phyloP scores from a whole-genome alignment of 2,797 vertebrate species.

The Distichodus sexfasciatus region DNA sequence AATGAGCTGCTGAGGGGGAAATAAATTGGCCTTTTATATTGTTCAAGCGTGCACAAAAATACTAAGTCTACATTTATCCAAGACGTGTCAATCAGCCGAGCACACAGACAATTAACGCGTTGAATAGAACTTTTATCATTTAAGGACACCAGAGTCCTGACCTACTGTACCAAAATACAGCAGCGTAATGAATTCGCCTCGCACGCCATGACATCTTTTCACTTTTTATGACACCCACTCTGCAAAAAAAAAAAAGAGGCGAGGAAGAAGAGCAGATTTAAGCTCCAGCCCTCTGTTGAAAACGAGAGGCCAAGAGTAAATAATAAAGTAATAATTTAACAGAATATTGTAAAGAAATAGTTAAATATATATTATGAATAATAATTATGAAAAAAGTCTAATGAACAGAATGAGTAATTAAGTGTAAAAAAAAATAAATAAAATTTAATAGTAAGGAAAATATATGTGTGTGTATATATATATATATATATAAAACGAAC shows the following conservation, averaged over 20 bases:
- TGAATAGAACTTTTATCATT: conserved; percentile 81
- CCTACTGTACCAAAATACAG: conserved; percentile 73
- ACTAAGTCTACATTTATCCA: conserved; percentile 81
- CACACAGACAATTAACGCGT: conserved; percentile 79
- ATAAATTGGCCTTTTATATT: conserved; percentile 81
- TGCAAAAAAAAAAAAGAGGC: conserved; percentile 30
- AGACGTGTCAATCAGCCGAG: conserved; percentile 76
- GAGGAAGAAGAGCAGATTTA: conserved; percentile 32
- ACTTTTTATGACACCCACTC: conserved; percentile 56
- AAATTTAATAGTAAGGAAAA: too few relatives aligned
- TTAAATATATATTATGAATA: too few relatives aligned
- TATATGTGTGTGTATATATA: too few relatives aligned
- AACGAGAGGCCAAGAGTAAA: conserved; percentile 10
- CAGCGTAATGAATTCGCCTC: conserved; percentile 76
- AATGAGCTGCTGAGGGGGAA: conserved; percentile 73
- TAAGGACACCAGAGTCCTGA: conserved; percentile 79
- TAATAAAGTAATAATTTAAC: too few relatives aligned
- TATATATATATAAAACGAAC: too few relatives aligned
- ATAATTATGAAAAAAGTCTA: too few relatives aligned
- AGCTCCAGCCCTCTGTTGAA: too few relatives aligned
- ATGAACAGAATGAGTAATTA: too few relatives aligned
- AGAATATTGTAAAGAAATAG: not conserved
- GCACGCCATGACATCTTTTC: conserved; percentile 77
- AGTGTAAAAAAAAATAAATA: too few relatives aligned
- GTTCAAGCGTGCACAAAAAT: conserved; percentile 79